These are phyloP conservation scores for Thymelicus acteon DNA, from an alignment of 2,888 invertebrate genomes.

Conservation along the genomic window DNA sequence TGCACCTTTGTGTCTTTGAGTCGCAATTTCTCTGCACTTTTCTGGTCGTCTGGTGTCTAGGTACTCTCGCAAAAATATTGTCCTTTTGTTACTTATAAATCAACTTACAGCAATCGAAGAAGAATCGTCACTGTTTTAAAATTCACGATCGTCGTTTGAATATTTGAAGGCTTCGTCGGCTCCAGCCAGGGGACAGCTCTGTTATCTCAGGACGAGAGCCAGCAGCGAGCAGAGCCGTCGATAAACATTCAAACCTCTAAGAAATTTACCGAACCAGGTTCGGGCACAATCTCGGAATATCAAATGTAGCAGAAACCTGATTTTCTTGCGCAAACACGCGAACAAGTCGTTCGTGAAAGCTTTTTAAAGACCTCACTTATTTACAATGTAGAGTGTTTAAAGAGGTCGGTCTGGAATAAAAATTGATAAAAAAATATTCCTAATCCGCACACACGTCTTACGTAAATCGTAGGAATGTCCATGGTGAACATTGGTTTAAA, in stretches of 20 bases:
- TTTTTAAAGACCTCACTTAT: slow-evolving; percentile 21
- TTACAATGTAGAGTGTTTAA: slow-evolving; percentile 26
- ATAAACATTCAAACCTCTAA: slow-evolving; percentile 28
- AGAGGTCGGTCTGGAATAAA: slow-evolving; percentile 10
- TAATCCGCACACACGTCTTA: background rate
- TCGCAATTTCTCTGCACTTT: background rate
- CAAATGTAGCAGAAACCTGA: slow-evolving; percentile 32
- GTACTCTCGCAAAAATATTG: too few relatives aligned
- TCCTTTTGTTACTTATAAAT: background rate
- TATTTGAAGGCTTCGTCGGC: slow-evolving; percentile 12
- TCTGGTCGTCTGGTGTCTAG: too few relatives aligned
- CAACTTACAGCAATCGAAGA: background rate
- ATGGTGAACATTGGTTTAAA: background rate
- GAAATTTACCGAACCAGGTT: slow-evolving; percentile 29
- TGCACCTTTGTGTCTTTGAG: background rate
- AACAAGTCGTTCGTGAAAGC: slow-evolving; percentile 11
- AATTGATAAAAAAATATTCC: background rate
- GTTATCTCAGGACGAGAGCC: slow-evolving; percentile 17
- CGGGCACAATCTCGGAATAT: slow-evolving; percentile 31
- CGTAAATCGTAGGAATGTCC: background rate
- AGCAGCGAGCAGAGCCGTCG: slow-evolving; percentile 4
- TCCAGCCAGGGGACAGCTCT: background rate
- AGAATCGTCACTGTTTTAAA: background rate
- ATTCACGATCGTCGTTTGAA: slow-evolving; percentile 22
- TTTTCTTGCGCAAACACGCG: slow-evolving; percentile 27